Evolutionary conservation across 2,113 vertebrate species (phyloP), one percentile per base, ranked within the genome.

Genomic region (Ascaphus truei): DNA sequence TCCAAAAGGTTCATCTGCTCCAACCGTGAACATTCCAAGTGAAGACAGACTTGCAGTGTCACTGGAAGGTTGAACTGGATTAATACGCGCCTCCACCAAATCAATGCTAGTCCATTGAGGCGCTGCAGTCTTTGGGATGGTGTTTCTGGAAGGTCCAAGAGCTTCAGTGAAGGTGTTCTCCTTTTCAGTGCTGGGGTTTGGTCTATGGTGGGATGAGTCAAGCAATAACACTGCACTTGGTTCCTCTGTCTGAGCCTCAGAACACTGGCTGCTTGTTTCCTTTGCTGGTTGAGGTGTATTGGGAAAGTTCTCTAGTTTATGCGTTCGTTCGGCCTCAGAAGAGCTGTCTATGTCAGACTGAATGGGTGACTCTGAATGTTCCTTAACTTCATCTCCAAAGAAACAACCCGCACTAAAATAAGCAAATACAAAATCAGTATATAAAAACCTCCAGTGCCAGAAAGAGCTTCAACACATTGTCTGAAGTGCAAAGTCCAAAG

Each of bases 31-130:
- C 0, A 81, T 79, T 8, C 90, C 91, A 23, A 94, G 84, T 0
- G 94, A 93, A 0, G 93, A 92, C 61, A 96, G 69, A 79, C 91
- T 92, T 55, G 84, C 63, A 0, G 89, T 87, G 41, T 96, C 94
- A 0, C 80, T 76, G 0, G 85, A 75, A 63, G 85, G 81, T 3
- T 76, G 69, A n/a, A 80, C 72, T 0, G 78, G 45, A 0, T 72
- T 84, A 43, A 82, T 89, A 45, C 85, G 90, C 1, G 88, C 85
- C 75, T 95, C 96, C 73, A 95, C 95, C 77, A 98, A 79, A 75
- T 98, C 95, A 57, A 98, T 95, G 20, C 93, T 97, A 72, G 92
- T 95, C 96, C 96, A 98, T 76, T 89, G 92, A 25, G 86, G 82
- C 64, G 91, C 91, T 0, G 84, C 81, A 0, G 73, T 79, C 10